Percentiles rank a stretch among this genome's conserved stretches.
Evolutionary conservation across 2,797 vertebrate species (phyloP).

Genomic region (Eulemur mongoz): DNA sequence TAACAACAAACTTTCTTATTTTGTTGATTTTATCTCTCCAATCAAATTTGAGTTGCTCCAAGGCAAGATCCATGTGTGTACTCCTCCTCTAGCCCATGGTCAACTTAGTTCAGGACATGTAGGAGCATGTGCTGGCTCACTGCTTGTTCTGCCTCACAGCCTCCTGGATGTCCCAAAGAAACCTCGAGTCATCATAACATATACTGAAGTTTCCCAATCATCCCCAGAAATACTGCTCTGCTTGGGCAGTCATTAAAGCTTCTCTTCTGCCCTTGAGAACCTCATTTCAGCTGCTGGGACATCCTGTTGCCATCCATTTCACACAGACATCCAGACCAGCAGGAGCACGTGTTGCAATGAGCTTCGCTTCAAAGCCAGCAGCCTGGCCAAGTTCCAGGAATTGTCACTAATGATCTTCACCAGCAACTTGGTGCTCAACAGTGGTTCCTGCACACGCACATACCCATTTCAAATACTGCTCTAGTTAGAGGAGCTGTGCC

Average conservation of each 20-base stretch:
- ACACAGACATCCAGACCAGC: slow-evolving; percentile 21
- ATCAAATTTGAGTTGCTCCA: slow-evolving; percentile 17
- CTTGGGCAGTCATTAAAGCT: slow-evolving; percentile 38
- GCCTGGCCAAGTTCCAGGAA: slow-evolving; percentile 36
- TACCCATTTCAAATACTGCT: neutral
- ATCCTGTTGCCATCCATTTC: slow-evolving; percentile 42
- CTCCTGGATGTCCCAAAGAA: slow-evolving; percentile 12
- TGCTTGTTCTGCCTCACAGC: slow-evolving; percentile 1
- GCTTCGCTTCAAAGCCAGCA: slow-evolving; percentile 53
- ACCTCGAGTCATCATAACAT: neutral
- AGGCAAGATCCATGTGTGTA: neutral
- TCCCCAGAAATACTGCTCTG: neutral
- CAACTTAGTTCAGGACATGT: neutral
- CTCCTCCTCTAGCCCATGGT: neutral
- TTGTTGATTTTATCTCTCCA: neutral
- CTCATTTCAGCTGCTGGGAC: slow-evolving; percentile 22
- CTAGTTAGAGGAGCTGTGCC: neutral
- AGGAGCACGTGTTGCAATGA: neutral
- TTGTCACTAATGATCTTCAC: slow-evolving; percentile 49
- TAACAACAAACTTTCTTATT: neutral
- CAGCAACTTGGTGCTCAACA: slow-evolving; percentile 12
- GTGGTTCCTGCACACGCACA: neutral
- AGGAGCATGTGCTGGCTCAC: neutral
- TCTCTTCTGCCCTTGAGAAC: neutral
- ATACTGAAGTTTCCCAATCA: slow-evolving; percentile 14